Conservation (phyloP, 2,888 invertebrate species). For the Salticus scenicus region DNA sequence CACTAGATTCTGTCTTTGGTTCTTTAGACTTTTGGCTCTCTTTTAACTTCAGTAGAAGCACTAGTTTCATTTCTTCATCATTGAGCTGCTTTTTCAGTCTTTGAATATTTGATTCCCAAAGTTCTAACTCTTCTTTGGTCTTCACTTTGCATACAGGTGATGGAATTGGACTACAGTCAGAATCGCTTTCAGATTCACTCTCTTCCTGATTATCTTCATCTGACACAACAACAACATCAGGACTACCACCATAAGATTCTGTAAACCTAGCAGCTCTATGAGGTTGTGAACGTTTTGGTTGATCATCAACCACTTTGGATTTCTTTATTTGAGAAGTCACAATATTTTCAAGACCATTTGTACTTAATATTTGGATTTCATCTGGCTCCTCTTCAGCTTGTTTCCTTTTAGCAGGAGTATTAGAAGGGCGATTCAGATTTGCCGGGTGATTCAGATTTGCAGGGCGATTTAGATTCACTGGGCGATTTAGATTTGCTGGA, state of each 20-base stretch:
- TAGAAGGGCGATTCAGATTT: background rate
- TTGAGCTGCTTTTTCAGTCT: slow-evolving; percentile 90
- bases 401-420: slow-evolving; percentile 21
- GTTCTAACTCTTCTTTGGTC: slow-evolving; percentile 78
- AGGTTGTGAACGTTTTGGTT: slow-evolving; percentile 37
- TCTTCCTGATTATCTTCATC: slow-evolving; percentile 39
- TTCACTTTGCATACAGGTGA: slow-evolving; percentile 32
- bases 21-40: slow-evolving; percentile 84
- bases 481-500: background rate
- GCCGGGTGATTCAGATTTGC: background rate
- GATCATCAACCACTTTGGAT: slow-evolving; percentile 19
- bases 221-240: slow-evolving; percentile 44
- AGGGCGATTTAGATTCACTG: background rate
- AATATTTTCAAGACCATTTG: slow-evolving; percentile 39
- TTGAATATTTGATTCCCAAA: slow-evolving; percentile 85
- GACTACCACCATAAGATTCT: slow-evolving; percentile 49
- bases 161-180: slow-evolving; percentile 46
- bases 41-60: slow-evolving; percentile 92
- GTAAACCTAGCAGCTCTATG: slow-evolving; percentile 56
- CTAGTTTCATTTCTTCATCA: slow-evolving; percentile 97
- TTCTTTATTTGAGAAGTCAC: slow-evolving; percentile 23
- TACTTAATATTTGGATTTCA: slow-evolving; percentile 35
- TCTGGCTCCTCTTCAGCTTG: slow-evolving; percentile 11
- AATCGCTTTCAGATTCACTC: slow-evolving; percentile 50
- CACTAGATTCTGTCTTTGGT: slow-evolving; percentile 31